phyloP scores from a whole-genome alignment of 2,113 vertebrate species.

The Apodemus sylvaticus region DNA sequence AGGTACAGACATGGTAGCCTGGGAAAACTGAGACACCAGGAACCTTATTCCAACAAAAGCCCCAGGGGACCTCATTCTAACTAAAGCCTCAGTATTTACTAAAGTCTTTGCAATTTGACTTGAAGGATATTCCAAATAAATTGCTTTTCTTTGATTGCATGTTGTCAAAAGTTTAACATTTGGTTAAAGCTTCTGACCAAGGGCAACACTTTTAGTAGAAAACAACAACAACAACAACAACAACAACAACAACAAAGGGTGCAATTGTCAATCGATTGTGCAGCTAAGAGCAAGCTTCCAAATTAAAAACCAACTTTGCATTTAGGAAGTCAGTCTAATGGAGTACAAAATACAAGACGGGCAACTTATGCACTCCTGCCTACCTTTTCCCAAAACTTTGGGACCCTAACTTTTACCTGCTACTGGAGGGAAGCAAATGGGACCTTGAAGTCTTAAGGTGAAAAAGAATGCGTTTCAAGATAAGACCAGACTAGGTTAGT shows the following conservation, averaged over 20 bases:
- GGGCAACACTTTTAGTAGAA: background rate
- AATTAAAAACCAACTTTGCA: background rate
- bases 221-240: background rate
- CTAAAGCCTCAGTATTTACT: background rate
- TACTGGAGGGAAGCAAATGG: background rate
- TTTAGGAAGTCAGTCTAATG: background rate
- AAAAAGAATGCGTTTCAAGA: background rate
- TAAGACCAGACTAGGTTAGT: background rate
- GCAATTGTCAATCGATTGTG: background rate
- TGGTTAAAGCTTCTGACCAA: constrained; percentile 9
- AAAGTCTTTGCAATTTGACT: constrained; percentile 1
- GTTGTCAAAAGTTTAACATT: background rate
- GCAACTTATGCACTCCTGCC: background rate
- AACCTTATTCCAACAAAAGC: background rate
- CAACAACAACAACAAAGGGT: background rate
- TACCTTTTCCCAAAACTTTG: background rate
- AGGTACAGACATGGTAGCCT: background rate
- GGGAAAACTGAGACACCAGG: background rate
- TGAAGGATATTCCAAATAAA: background rate
- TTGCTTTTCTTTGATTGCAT: background rate
- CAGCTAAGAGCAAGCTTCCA: background rate
- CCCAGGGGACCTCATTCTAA: background rate
- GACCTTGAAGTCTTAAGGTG: background rate
- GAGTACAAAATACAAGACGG: background rate
- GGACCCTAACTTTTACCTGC: background rate